Percentiles rank a stretch among this genome's conserved stretches.
Conservation (phyloP, 37 sponge, comb jelly and placozoan genomes). For the Petrosia ficiformis region DNA sequence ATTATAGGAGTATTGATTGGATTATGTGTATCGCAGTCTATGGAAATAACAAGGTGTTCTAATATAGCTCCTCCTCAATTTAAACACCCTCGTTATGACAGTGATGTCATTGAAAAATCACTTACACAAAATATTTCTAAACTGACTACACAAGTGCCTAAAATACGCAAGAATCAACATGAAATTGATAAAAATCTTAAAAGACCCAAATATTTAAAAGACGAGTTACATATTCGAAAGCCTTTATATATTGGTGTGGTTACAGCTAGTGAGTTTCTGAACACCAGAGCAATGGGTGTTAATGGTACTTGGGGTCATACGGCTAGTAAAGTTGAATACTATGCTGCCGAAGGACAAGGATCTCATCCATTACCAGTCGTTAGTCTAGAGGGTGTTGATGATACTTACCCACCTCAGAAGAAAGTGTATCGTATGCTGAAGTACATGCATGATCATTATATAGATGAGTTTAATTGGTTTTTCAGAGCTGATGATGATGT, state of each 20-base stretch:
- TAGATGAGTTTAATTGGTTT: constrained; percentile 81
- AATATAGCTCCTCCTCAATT: no score
- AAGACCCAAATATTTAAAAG: constrained; percentile 23
- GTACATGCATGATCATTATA: constrained; percentile 69
- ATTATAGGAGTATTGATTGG: neutral
- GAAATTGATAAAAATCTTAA: neutral
- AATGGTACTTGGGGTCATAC: constrained; percentile 66
- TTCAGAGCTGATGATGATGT: constrained; percentile 69
- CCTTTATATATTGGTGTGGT: constrained; percentile 76
- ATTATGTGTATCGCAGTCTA: no score
- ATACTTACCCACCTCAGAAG: constrained; percentile 73
- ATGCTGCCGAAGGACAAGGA: constrained; percentile 15
- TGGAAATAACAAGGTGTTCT: no score
- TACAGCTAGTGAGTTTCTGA: constrained; percentile 38
- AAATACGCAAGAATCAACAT: neutral
- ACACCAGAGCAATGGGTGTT: constrained; percentile 39
- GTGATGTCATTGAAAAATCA: no score
- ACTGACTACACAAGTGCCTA: neutral
- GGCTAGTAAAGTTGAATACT: constrained; percentile 43
- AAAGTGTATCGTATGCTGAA: constrained; percentile 65
- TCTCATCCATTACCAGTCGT: constrained; percentile 18
- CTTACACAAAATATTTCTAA: no score
- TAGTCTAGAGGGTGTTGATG: constrained; percentile 43
- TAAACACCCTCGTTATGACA: no score
- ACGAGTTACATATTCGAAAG: constrained; percentile 31